phyloP scores from a whole-genome alignment of 2,113 vertebrate genomes.

The Dascyllus trimaculatus region DNA sequence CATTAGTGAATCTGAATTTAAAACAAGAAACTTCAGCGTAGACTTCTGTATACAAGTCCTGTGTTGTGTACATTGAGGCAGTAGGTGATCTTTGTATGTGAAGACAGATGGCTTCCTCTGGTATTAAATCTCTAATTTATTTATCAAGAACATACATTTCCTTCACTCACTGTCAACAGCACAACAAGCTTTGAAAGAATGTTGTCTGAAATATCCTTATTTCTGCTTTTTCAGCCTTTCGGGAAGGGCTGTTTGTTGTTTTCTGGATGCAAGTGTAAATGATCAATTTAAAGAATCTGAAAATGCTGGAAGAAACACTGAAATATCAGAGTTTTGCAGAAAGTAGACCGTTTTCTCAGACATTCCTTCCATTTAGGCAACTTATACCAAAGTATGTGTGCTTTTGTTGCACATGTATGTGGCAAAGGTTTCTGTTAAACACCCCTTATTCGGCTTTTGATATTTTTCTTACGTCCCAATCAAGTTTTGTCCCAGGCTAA shows the following conservation, averaged over 20 bases:
- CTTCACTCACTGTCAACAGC: background rate
- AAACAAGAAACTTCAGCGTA: background rate
- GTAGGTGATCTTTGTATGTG: slow-evolving; percentile 16
- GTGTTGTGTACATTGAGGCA: slow-evolving; percentile 8
- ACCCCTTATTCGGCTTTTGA: too few relatives aligned
- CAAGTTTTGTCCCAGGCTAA: too few relatives aligned
- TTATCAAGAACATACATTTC: slow-evolving; percentile 33
- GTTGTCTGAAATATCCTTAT: background rate
- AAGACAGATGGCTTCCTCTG: slow-evolving; percentile 40
- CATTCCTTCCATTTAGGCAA: too few relatives aligned
- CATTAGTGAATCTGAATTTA: slow-evolving; percentile 3
- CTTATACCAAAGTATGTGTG: too few relatives aligned
- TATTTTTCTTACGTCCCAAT: too few relatives aligned
- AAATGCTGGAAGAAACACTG: background rate
- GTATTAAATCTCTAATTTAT: slow-evolving; percentile 30
- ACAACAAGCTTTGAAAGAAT: slow-evolving; percentile 11
- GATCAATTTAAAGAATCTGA: background rate
- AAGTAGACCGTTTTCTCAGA: background rate
- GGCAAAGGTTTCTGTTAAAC: too few relatives aligned
- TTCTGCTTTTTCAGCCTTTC: background rate
- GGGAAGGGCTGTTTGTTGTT: slow-evolving; percentile 4
- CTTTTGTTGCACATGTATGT: too few relatives aligned
- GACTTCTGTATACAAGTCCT: slow-evolving; percentile 2
- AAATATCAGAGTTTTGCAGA: background rate
- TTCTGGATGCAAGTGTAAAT: background rate